Conservation (phyloP, 2,888 invertebrate species). For the Oxytorus armatus region DNA sequence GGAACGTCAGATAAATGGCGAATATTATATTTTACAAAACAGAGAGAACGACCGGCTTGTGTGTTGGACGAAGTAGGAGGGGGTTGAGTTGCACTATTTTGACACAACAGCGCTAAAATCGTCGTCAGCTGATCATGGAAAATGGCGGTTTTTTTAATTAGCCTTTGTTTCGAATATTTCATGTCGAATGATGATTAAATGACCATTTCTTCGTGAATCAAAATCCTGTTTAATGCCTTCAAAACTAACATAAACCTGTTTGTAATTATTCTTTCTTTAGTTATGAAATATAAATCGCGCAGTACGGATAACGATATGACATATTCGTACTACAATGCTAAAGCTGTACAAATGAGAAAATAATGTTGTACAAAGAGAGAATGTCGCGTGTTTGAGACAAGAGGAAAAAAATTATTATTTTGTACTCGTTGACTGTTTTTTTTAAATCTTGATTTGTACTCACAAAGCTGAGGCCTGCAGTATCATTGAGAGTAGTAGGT, state of each 20-base stretch:
- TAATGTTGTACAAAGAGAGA: no score
- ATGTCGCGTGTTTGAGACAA: no score
- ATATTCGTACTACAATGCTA: slow-evolving; percentile 33
- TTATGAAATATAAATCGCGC: not conserved
- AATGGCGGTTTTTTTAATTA: slow-evolving; percentile 29
- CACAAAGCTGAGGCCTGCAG: slow-evolving; percentile 16
- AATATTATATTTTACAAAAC: slow-evolving; percentile 30
- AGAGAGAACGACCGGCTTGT: slow-evolving; percentile 43
- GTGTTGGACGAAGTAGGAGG: not conserved
- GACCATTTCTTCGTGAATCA: no score
- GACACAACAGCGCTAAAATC: slow-evolving; percentile 70
- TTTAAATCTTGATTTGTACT: slow-evolving; percentile 47
- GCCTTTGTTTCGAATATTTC: no score
- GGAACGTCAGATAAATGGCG: slow-evolving; percentile 40
- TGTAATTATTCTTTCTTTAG: not conserved
- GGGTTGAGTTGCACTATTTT: slow-evolving; percentile 36
- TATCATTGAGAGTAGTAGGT: no score
- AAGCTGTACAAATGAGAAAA: slow-evolving; percentile 36
- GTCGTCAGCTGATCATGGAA: slow-evolving; percentile 49
- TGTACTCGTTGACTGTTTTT: slow-evolving; percentile 52
- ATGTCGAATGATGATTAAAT: no score
- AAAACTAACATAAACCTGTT: slow-evolving; percentile 1
- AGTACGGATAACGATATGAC: slow-evolving; percentile 8
- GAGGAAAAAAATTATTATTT: slow-evolving; percentile 28
- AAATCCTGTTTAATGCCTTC: not conserved